Base-by-base conservation (phyloP, 1,140 invertebrate genomes). In the Megalonaias nervosa region DNA sequence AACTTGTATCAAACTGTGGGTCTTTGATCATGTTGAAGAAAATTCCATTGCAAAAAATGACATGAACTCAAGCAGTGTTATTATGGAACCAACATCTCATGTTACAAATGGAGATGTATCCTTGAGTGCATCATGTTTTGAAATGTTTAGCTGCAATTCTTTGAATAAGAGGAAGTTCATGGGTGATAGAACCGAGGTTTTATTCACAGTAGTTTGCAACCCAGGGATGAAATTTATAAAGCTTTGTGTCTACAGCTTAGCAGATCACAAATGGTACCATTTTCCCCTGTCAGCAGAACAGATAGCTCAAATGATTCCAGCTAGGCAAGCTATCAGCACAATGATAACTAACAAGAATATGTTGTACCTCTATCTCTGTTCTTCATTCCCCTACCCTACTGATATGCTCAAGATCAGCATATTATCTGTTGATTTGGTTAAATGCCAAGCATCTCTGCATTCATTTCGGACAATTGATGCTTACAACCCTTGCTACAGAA, bases 401-500 rank as follows among this genome's bases (percentile, higher is more conserved):
- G 87, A 90, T 70, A 88, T 90, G 85, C 79, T 88, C 59, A 88
- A 87, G 64, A 87, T 89, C 59, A 87, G 88, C 80, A 87, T 90
- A 48, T 81, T 90, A 48, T 86, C 83, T 16, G 76, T 88, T 56
- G 88, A 90, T 77, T 71, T 89, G 17, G 48, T 87, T 16, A 87
- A 84, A 65, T 82, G 85, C 23, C 82, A 88, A 67, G 83, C 84
- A 15, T 77, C 82, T 14, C 67, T 89, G 56, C 87, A 87, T 72
- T 87, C 86, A n/a, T 90, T 90, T 71, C 80, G 85, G 71, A 89
- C 88, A 14, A 77, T 85, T 13, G 86, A 88, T 70, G 85, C 83
- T 70, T 88, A 88, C 70, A 88, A 88, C 60, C 87, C 87, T 13
- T 85, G 85, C 69, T 90, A 89, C 71, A 74, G 88, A 62, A 90